Base-by-base conservation (phyloP, 1,140 invertebrate genomes). In the Batillaria attramentaria region DNA sequence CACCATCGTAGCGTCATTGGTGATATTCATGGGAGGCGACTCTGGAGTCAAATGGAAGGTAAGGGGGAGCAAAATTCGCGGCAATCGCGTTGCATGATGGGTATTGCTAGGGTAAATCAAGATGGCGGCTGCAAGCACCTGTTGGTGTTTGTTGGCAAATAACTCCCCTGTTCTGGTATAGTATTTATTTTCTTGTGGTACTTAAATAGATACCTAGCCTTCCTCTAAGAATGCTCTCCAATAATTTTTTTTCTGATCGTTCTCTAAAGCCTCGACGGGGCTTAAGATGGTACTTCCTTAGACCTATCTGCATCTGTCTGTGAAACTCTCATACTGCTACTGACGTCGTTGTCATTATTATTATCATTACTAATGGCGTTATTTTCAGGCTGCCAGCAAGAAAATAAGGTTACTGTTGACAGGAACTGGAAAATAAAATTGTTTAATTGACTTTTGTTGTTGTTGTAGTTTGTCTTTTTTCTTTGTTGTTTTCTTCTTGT, bases 101-200 rank as follows among this genome's bases (percentile, higher is more conserved):
- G 84, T 86, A 86, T 86, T 84, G 81, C 83, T 83, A 86, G 81
- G 84, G 82, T 84, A 86, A 86, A 86, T 80, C 81, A 77, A 77
- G 43, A 80, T 80, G 79, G 78, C 78, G 77, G 74, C 73, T 35
- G 68, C 50, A 0, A 72, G 41, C 42, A 60, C 35, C 28, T 76
- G 57, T 18, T 31, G 43, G 33, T 42, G 31, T 46, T 62, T 1
- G n/a, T 46, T 68, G 35, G 5, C 37, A 54, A n/a, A 50, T 57
- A 13, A 39, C 8, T 3, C 0, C 18, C 37, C 42, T 16, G 37
- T n/a, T 37, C 13, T 35, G 37, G 37, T 28, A 35, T 13, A 72
- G 8, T 42, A 28, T 72, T 72, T 50, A 20, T 1, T 69, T 0
- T 18, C 5, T 24, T 0, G n/a, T 8, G 1, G 0, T 62, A 28